Evolutionary conservation across 2,113 vertebrate genomes (phyloP).

Genomic region (Prionailurus bengalensis): DNA sequence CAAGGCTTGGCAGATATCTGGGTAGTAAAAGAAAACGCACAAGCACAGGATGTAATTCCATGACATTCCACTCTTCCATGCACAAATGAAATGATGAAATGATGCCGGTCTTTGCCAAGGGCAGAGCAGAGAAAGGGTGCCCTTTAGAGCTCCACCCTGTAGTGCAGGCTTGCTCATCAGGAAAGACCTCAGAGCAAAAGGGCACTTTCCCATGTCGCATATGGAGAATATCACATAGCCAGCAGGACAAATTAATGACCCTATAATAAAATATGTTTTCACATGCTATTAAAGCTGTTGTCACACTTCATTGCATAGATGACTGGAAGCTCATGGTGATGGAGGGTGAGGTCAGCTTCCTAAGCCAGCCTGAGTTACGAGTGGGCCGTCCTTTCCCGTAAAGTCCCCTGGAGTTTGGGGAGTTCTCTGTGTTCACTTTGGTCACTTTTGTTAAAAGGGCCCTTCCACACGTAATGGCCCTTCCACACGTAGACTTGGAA

Average conservation of each 20-base stretch:
- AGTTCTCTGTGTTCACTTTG: not conserved
- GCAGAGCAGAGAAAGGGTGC: not conserved
- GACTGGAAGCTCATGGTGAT: conserved; percentile 63
- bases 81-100: not conserved
- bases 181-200: not conserved
- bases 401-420: conserved; percentile 4
- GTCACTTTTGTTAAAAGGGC: conserved; percentile 26
- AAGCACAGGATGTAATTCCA: not conserved
- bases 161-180: not conserved
- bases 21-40: conserved; percentile 16
- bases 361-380: conserved; percentile 52
- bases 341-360: conserved; percentile 73
- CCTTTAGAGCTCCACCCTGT: not conserved
- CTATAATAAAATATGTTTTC: conserved; percentile 67
- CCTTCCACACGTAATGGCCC: not conserved
- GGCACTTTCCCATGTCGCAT: conserved; percentile 2
- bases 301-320: conserved; percentile 71
- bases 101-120: not conserved
- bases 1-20: not conserved
- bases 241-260: conserved; percentile 65
- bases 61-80: not conserved
- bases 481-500: conserved; percentile 15
- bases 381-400: not conserved
- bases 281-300: conserved; percentile 74
- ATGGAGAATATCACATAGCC: conserved; percentile 69